Conservation (phyloP, 2,888 invertebrate species). For the Trichacis sp. region DNA sequence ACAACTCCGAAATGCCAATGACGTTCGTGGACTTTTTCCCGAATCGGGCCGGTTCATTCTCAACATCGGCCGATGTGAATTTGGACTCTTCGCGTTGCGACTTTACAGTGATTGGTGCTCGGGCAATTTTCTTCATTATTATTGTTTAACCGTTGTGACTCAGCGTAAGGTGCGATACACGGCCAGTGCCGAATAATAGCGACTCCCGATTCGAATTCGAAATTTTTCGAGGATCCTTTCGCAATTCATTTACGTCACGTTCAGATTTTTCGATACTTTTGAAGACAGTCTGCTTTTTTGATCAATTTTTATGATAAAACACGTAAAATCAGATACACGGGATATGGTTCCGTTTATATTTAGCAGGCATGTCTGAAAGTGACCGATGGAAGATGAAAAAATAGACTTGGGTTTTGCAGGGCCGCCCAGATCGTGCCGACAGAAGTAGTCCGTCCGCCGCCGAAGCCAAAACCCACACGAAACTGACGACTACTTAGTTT, state of each 20-base stretch:
- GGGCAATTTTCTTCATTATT: not conserved
- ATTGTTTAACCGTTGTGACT: not conserved
- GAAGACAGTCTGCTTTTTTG: too few relatives aligned
- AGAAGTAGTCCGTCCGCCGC: conserved; percentile 69
- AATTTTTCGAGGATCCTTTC: too few relatives aligned
- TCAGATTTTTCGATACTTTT: too few relatives aligned
- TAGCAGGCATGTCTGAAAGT: too few relatives aligned
- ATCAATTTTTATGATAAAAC: too few relatives aligned
- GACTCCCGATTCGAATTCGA: not conserved
- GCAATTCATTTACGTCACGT: too few relatives aligned
- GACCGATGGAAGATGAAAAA: too few relatives aligned
- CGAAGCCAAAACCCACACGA: conserved; percentile 58
- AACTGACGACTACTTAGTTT: conserved; percentile 54
- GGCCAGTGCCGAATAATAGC: too few relatives aligned
- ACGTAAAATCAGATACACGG: too few relatives aligned
- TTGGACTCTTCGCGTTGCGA: conserved; percentile 6
- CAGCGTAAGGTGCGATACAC: not conserved
- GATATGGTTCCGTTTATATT: too few relatives aligned
- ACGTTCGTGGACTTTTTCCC: too few relatives aligned
- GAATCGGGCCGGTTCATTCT: conserved; percentile 22
- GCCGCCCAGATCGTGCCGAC: conserved; percentile 68
- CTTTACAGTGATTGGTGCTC: conserved; percentile 3
- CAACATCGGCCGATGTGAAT: conserved; percentile 24
- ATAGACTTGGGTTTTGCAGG: conserved; percentile 53
- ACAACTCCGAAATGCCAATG: conserved; percentile 16